A percentile compares a stretch with the other conserved stretches of the same genome.
Evolutionary conservation across 1,140 invertebrate species (phyloP).

Genomic region (Parapsyche elsis): DNA sequence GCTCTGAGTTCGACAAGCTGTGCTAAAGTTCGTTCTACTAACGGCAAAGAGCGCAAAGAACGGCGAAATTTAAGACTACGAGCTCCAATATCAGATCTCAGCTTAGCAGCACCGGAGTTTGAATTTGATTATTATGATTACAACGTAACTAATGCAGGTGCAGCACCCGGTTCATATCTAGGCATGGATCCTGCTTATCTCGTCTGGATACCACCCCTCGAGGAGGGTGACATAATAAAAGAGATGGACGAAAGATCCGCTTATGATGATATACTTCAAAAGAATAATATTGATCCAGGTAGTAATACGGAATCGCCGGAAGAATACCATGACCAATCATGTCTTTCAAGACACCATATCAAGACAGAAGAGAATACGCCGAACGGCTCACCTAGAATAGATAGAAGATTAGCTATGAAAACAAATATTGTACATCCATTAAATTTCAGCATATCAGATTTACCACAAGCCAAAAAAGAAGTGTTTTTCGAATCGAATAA

Average conservation of each 20-base stretch:
- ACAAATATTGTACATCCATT: constrained; percentile 65
- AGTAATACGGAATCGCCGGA: constrained; percentile 69
- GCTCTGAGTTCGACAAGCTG: constrained; percentile 70
- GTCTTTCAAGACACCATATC: constrained; percentile 49
- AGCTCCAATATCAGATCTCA: constrained; percentile 80
- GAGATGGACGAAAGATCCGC: constrained; percentile 46
- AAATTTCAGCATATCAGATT: constrained; percentile 62
- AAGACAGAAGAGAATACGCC: constrained; percentile 59
- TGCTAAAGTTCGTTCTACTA: constrained; percentile 73
- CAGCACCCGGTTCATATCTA: constrained; percentile 81
- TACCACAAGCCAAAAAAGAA: constrained; percentile 49
- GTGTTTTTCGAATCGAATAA: constrained; percentile 45
- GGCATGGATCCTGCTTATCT: constrained; percentile 89
- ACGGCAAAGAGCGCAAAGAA: constrained; percentile 82
- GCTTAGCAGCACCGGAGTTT: constrained; percentile 78
- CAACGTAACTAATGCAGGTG: constrained; percentile 81
- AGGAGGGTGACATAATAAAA: constrained; percentile 64
- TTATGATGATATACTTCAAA: constrained; percentile 65
- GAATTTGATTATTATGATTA: constrained; percentile 92
- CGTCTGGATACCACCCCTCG: constrained; percentile 86
- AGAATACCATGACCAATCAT: constrained; percentile 57
- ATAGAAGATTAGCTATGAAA: constrained; percentile 61
- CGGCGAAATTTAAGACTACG: constrained; percentile 71
- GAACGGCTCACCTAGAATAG: constrained; percentile 62
- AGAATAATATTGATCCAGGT: constrained; percentile 66